Evolutionary conservation across 2,113 vertebrate species (phyloP).

Genomic region (Calidris pugnax): DNA sequence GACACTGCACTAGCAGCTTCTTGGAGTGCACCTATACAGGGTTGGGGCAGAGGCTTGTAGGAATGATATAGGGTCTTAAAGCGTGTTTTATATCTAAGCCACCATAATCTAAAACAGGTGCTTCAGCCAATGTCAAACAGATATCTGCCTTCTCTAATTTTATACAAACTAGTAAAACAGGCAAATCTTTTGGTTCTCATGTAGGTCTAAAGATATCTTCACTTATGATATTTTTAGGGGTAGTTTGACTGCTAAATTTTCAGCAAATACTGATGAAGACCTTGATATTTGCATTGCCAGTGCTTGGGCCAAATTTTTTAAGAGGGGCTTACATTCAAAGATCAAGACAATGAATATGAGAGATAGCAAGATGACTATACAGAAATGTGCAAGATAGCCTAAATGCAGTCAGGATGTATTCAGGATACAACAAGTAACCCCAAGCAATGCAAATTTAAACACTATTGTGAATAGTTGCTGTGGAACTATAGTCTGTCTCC

Average conservation of each 20-base stretch:
- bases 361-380: background rate
- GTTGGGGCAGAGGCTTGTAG: background rate
- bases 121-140: background rate
- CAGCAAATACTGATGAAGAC: background rate
- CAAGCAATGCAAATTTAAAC: background rate
- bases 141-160: background rate
- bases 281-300: background rate
- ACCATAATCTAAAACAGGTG: background rate
- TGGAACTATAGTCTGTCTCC: background rate
- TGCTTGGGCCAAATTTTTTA: background rate
- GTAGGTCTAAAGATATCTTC: background rate
- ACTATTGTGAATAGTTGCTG: background rate
- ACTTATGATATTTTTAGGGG: background rate
- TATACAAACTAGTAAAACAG: background rate
- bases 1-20: background rate
- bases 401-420: background rate
- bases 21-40: background rate
- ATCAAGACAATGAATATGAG: background rate
- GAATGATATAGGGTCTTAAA: background rate
- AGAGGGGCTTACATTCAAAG: background rate
- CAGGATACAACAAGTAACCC: background rate
- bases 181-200: background rate
- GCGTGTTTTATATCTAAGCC: background rate
- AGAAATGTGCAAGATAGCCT: background rate
- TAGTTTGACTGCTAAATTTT: background rate